These are phyloP conservation scores for Gastracanthus pulcherrimus DNA, from an alignment of 2,888 invertebrate species.

Conservation along the genomic window DNA sequence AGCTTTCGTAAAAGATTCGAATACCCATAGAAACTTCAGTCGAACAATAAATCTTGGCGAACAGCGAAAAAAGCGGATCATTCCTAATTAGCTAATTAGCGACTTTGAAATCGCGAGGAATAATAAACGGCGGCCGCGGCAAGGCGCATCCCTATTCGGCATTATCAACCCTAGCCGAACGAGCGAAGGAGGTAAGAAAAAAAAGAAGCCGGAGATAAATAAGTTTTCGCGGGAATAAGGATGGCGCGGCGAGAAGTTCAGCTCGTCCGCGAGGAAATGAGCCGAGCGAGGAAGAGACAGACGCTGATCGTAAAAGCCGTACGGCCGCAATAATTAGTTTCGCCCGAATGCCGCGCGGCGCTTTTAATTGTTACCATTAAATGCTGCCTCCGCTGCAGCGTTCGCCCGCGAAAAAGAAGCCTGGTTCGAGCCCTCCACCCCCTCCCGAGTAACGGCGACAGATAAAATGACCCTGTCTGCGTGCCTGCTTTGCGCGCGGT, in stretches of 20 bases:
- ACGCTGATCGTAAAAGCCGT: conserved; percentile 66
- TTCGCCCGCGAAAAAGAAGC: conserved; percentile 45
- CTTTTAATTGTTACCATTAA: conserved; percentile 74
- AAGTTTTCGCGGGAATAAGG: conserved; percentile 18
- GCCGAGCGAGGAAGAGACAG: no score
- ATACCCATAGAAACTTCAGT: neutral
- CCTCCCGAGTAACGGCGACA: conserved; percentile 41
- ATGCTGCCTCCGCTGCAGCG: conserved; percentile 47
- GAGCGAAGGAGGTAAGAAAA: neutral
- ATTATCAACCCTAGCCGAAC: neutral
- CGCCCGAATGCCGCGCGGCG: conserved; percentile 59
- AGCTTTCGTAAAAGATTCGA: neutral
- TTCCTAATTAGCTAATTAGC: conserved; percentile 51
- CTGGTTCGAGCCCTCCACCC: conserved; percentile 7
- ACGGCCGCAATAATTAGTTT: conserved; percentile 71
- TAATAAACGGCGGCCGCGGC: conserved; percentile 16
- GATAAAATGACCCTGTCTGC: conserved; percentile 40
- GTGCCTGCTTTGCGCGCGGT: neutral
- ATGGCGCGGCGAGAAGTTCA: conserved; percentile 21
- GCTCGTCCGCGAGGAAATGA: neutral
- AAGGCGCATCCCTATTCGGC: neutral
- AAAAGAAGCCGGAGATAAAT: conserved; percentile 10
- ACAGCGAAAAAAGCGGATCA: neutral
- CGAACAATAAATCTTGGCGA: conserved; percentile 11
- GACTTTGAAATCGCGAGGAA: conserved; percentile 31